phyloP scores from a whole-genome alignment of 1,140 invertebrate species.

The Holotrichia oblita region DNA sequence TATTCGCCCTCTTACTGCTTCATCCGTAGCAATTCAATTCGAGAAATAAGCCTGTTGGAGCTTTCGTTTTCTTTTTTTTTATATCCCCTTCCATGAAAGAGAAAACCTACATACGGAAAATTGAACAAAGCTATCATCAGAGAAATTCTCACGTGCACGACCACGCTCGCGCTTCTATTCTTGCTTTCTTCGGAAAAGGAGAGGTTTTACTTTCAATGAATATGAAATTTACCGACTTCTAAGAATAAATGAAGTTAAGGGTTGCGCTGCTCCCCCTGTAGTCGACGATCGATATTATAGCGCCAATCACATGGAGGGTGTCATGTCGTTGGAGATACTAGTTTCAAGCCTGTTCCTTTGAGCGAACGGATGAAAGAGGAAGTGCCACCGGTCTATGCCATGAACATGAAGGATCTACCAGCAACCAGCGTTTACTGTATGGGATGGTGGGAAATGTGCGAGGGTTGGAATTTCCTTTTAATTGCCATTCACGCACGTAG shows the following conservation, averaged over 20 bases:
- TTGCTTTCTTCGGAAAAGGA: slow-evolving; percentile 15
- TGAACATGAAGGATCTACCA: neutral
- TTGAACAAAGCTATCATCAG: slow-evolving; percentile 34
- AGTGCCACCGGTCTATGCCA: neutral
- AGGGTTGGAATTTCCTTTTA: neutral
- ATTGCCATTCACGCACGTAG: neutral
- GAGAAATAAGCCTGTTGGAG: slow-evolving; percentile 6
- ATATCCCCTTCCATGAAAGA: neutral
- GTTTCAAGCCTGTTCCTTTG: neutral
- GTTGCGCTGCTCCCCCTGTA: neutral
- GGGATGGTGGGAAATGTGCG: neutral
- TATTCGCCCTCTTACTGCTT: slow-evolving; percentile 25
- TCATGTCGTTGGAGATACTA: neutral
- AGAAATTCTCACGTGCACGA: slow-evolving; percentile 32
- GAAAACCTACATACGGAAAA: slow-evolving; percentile 13
- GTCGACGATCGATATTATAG: slow-evolving; percentile 15
- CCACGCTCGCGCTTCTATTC: neutral
- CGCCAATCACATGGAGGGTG: slow-evolving; percentile 24
- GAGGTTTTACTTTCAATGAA: slow-evolving; percentile 38
- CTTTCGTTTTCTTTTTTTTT: slow-evolving; percentile 9
- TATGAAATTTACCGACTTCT: slow-evolving; percentile 39
- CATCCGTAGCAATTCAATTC: slow-evolving; percentile 20
- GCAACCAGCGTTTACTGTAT: neutral
- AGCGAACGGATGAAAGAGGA: neutral
- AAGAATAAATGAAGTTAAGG: slow-evolving; percentile 39